phyloP scores from a whole-genome alignment of 2,797 vertebrate genomes.

The Columba guinea region DNA sequence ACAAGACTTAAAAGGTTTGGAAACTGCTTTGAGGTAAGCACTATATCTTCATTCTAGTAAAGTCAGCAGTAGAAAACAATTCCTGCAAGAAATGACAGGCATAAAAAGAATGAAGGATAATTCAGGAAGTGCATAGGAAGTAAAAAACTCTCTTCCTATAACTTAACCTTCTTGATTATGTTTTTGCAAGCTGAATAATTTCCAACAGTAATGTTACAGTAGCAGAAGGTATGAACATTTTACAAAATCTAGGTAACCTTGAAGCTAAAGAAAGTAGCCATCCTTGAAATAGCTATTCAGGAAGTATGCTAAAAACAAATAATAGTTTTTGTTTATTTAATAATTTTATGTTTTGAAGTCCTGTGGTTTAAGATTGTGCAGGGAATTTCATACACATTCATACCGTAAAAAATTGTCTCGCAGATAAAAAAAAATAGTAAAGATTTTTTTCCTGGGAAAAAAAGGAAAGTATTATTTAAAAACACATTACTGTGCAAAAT shows the following conservation, averaged over 20 bases:
- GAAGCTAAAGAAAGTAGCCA: neutral
- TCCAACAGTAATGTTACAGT: neutral
- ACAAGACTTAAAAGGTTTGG: neutral
- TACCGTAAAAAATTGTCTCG: neutral
- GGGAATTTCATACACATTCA: neutral
- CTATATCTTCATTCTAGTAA: neutral
- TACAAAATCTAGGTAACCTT: neutral
- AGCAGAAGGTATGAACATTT: neutral
- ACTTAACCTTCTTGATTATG: neutral
- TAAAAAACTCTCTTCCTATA: neutral
- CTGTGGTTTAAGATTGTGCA: neutral
- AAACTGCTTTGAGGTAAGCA: neutral
- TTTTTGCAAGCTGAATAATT: neutral
- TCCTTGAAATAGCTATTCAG: neutral
- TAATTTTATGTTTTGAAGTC: neutral
- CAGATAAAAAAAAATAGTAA: neutral
- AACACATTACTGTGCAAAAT: neutral
- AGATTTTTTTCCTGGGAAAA: neutral
- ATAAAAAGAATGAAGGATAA: neutral
- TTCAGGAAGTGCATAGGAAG: neutral
- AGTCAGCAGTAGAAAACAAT: neutral
- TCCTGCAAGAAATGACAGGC: neutral
- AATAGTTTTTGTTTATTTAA: neutral
- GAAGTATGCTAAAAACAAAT: neutral
- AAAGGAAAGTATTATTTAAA: neutral